A percentile compares a stretch with the other conserved stretches of the same genome.
phyloP scores from a whole-genome alignment of 2,797 vertebrate genomes.

The Hydrophis major region DNA sequence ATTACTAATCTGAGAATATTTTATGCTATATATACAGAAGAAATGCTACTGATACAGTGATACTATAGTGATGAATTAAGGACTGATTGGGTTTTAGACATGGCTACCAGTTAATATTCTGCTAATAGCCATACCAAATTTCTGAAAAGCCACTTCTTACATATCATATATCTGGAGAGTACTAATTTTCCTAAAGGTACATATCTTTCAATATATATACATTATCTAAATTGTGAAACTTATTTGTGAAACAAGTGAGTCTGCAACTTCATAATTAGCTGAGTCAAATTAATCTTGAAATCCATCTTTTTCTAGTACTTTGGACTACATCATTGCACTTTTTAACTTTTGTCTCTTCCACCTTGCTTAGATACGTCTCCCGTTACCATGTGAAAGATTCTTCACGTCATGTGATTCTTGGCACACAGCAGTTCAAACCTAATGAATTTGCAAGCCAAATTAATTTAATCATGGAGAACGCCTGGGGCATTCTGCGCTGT shows the following conservation, averaged over 20 bases:
- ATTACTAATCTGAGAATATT: background rate
- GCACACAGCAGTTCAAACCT: slow-evolving; percentile 98
- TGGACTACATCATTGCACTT: background rate
- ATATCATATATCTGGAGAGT: background rate
- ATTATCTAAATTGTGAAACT: background rate
- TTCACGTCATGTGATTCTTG: slow-evolving; percentile 90
- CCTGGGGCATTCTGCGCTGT: slow-evolving; percentile 96
- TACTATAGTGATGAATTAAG: background rate
- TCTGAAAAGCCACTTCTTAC: background rate
- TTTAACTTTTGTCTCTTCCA: background rate
- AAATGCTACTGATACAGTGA: background rate
- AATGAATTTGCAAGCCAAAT: slow-evolving; percentile 99
- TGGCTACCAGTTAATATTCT: background rate
- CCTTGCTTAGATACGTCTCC: slow-evolving; percentile 84
- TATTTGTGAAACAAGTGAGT: background rate
- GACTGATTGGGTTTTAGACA: background rate
- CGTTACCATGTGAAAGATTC: slow-evolving; percentile 97
- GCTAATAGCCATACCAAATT: background rate
- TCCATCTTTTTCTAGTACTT: background rate
- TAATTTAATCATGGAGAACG: slow-evolving; percentile 98
- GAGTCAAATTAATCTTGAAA: background rate
- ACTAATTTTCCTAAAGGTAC: background rate
- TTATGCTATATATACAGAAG: background rate
- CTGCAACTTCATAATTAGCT: background rate
- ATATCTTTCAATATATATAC: background rate